These are phyloP conservation scores for Gasterosteus aculeatus DNA, from an alignment of 2,113 vertebrate species.

Conservation along the genomic window DNA sequence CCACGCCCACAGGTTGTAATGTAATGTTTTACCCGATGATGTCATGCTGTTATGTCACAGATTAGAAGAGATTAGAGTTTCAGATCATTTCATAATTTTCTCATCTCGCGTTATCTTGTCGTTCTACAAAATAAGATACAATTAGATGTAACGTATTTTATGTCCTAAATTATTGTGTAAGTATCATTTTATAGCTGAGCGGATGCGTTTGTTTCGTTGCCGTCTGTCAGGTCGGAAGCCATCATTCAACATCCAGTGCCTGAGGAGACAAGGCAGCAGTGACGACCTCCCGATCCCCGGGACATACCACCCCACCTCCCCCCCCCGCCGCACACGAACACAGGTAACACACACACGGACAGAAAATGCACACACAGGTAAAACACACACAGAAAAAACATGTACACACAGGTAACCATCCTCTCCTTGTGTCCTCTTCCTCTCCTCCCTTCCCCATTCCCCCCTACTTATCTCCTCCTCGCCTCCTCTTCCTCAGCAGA, in stretches of 20 bases:
- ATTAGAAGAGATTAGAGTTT: too few species aligned
- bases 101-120: too few species aligned
- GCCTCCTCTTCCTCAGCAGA: conserved; percentile 24
- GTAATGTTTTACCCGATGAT: too few species aligned
- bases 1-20: conserved; percentile 84
- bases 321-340: conserved; percentile 64
- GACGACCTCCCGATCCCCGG: conserved; percentile 91
- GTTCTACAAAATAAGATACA: too few species aligned
- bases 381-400: background rate
- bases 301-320: conserved; percentile 87
- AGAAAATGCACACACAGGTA: background rate
- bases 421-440: background rate
- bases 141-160: too few species aligned
- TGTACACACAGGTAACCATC: background rate
- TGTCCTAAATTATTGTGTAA: background rate
- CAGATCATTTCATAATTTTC: too few species aligned
- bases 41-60: too few species aligned
- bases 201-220: conserved; percentile 6
- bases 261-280: conserved; percentile 87
- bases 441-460: background rate
- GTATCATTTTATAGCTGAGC: background rate
- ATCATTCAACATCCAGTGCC: conserved; percentile 91
- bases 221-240: conserved; percentile 83
- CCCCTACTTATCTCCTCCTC: background rate
- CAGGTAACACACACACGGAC: conserved; percentile 70